phyloP scores from a whole-genome alignment of 2,113 vertebrate genomes.

The Pan troglodytes region NHGRI_mPanTro3-v2.1_pri NC_072407.2:36512501-36513000 shows the following conservation, averaged over 20 bases:
- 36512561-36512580: not conserved
- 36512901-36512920: too few species aligned
- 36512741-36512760: not conserved
- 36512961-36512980: too few species aligned
- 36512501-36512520: not conserved
- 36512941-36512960: too few species aligned
- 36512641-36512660: not conserved
- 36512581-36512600: not conserved
- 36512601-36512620: not conserved
- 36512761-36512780: not conserved
- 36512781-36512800: accelerated
- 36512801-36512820: too few species aligned
- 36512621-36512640: not conserved
- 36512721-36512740: not conserved
- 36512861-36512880: too few species aligned
- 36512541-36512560: not conserved
- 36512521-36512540: not conserved
- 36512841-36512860: too few species aligned
- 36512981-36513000: too few species aligned
- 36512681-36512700: not conserved
- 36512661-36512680: not conserved
- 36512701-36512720: not conserved
- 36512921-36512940: too few species aligned
- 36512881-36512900: too few species aligned
- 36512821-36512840: too few species aligned